A percentile compares a stretch with the other conserved stretches of the same genome.
These are phyloP conservation scores for Patella ulyssiponensis DNA, from an alignment of 2,888 invertebrate genomes.

Conservation along the genomic window DNA sequence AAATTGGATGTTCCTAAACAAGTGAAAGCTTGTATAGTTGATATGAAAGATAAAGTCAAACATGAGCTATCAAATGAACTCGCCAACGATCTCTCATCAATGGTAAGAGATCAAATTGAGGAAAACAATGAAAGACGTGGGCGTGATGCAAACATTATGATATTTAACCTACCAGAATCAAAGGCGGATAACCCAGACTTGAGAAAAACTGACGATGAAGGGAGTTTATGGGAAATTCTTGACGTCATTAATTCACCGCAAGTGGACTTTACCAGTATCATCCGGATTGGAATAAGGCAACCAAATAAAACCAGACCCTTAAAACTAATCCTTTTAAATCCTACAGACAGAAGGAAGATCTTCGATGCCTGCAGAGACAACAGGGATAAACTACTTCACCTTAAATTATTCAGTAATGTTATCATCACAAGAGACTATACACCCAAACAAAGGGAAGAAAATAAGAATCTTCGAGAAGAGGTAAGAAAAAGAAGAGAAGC, in stretches of 20 bases:
- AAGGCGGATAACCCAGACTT: background rate
- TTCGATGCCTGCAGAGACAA: background rate
- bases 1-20: background rate
- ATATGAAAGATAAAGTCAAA: background rate
- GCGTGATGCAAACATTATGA: background rate
- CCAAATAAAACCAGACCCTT: background rate
- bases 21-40: background rate
- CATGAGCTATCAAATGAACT: too few species aligned
- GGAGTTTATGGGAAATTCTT: background rate
- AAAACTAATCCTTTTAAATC: background rate
- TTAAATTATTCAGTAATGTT: background rate
- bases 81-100: too few species aligned
- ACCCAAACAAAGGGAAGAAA: background rate
- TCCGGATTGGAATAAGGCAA: background rate
- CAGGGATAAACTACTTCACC: background rate
- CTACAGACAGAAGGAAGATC: background rate
- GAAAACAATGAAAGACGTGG: background rate
- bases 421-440: background rate
- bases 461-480: background rate
- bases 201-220: background rate
- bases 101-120: background rate
- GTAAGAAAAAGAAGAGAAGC: background rate
- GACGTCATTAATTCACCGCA: background rate
- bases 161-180: constrained; percentile 3
- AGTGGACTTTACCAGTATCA: background rate